Evolutionary conservation across 2,888 invertebrate species (phyloP).

Genomic region (Cephus sareptanus): DNA sequence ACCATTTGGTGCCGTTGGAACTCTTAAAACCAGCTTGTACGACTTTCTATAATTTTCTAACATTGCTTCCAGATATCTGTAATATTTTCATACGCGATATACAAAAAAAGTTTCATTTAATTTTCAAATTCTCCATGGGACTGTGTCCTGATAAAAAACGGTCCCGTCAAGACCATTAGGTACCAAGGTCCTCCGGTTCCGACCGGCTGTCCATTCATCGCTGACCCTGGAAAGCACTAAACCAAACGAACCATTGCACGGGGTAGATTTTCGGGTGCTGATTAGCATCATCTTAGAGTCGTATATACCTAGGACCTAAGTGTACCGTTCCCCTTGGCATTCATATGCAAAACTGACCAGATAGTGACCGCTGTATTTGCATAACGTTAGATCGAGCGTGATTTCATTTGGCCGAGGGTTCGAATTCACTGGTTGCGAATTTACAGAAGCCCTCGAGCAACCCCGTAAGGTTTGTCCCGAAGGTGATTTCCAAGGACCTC

Average conservation of each 20-base stretch:
- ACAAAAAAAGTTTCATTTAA: not conserved
- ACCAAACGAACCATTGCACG: slow-evolving; percentile 57
- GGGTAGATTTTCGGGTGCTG: slow-evolving; percentile 40
- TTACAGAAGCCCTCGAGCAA: not conserved
- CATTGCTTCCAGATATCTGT: not conserved
- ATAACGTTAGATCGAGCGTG: slow-evolving; percentile 65
- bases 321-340: slow-evolving; percentile 45
- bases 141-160: not conserved
- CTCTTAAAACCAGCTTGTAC: not conserved
- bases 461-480: not conserved
- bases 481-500: not conserved
- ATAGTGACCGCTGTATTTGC: slow-evolving; percentile 60
- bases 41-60: not conserved
- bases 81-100: not conserved
- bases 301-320: slow-evolving; percentile 30
- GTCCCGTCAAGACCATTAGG: not conserved
- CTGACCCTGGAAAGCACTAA: slow-evolving; percentile 46
- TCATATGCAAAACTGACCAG: slow-evolving; percentile 64
- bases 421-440: not conserved
- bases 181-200: not conserved
- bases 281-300: slow-evolving; percentile 62
- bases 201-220: not conserved
- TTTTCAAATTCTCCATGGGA: not conserved
- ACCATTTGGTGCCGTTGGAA: slow-evolving; percentile 39
- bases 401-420: slow-evolving; percentile 52